A percentile compares a stretch with the other conserved stretches of the same genome.
Evolutionary conservation across 1,140 invertebrate species (phyloP).

Genomic region (Kradibia gibbosae): DNA sequence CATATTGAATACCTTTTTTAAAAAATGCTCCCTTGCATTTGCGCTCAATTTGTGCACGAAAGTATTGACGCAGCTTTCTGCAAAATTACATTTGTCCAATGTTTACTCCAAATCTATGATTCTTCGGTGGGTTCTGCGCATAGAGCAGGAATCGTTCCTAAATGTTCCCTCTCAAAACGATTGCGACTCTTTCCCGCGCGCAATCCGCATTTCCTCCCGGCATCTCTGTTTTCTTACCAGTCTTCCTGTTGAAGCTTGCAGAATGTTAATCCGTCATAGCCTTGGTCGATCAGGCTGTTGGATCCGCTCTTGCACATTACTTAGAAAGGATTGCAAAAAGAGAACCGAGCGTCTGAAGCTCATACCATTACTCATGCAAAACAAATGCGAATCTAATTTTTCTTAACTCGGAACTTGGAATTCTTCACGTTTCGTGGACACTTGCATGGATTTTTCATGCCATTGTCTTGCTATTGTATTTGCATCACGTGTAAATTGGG

Average conservation of each 20-base stretch:
- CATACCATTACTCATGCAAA: not conserved
- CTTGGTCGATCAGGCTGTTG: slow-evolving; percentile 29
- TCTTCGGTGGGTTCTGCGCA: too few relatives aligned
- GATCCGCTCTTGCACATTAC: not conserved
- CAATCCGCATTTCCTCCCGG: not conserved
- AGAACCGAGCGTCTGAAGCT: not conserved
- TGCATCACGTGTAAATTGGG: too few relatives aligned
- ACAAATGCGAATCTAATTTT: not conserved
- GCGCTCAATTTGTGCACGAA: too few relatives aligned
- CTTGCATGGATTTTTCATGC: not conserved
- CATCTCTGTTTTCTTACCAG: not conserved
- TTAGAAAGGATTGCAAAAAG: not conserved
- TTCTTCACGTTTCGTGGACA: too few relatives aligned
- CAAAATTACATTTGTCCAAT: too few relatives aligned
- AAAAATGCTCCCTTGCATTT: too few relatives aligned
- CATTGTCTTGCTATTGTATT: not conserved
- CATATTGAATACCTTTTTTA: too few relatives aligned
- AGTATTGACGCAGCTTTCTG: too few relatives aligned
- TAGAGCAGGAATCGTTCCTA: too few relatives aligned
- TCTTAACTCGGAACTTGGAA: not conserved
- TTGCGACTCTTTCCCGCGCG: too few relatives aligned
- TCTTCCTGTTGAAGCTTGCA: slow-evolving; percentile 47
- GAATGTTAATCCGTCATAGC: slow-evolving; percentile 45
- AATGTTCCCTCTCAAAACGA: too few relatives aligned
- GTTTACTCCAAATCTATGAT: too few relatives aligned